phyloP scores from a whole-genome alignment of 2,797 vertebrate species.

The Nothura maculosa region DNA sequence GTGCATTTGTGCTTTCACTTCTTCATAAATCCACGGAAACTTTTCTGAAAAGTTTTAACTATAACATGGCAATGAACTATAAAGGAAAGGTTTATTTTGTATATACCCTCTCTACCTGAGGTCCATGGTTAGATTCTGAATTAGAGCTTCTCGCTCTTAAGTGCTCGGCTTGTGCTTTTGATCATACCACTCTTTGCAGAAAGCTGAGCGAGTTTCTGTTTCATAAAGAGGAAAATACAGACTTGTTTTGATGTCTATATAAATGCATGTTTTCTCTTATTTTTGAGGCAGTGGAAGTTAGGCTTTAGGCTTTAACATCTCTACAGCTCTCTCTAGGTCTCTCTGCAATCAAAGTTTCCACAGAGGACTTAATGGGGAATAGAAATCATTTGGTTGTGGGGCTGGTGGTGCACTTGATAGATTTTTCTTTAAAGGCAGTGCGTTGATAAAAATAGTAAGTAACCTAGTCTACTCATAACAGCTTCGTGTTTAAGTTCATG shows the following conservation, averaged over 20 bases:
- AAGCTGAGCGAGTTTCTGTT: constrained; percentile 58
- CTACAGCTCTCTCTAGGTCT: constrained; percentile 13
- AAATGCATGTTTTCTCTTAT: constrained; percentile 69
- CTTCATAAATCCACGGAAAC: constrained; percentile 24
- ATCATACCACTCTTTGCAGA: constrained; percentile 60
- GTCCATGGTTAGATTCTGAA: constrained; percentile 32
- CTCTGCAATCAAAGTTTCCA: constrained; percentile 60
- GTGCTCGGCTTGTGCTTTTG: constrained; percentile 56
- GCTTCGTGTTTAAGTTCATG: constrained; percentile 72
- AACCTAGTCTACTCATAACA: constrained; percentile 43
- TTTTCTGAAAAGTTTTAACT: constrained; percentile 44
- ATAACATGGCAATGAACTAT: constrained; percentile 4
- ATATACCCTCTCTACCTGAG: constrained; percentile 49
- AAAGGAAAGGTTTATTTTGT: constrained; percentile 60
- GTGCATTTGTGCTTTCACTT: background rate
- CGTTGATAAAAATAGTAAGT: constrained; percentile 46
- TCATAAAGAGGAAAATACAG: constrained; percentile 62
- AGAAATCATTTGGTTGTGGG: constrained; percentile 71
- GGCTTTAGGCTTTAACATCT: constrained; percentile 59
- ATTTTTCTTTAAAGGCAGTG: constrained; percentile 46
- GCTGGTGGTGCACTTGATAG: background rate
- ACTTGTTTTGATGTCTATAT: constrained; percentile 63
- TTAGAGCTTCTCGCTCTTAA: constrained; percentile 27
- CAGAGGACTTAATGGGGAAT: constrained; percentile 45
- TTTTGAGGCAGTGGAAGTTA: constrained; percentile 60